Evolutionary conservation across 2,888 invertebrate genomes (phyloP).

Genomic region (Aspidiotus destructor): DNA sequence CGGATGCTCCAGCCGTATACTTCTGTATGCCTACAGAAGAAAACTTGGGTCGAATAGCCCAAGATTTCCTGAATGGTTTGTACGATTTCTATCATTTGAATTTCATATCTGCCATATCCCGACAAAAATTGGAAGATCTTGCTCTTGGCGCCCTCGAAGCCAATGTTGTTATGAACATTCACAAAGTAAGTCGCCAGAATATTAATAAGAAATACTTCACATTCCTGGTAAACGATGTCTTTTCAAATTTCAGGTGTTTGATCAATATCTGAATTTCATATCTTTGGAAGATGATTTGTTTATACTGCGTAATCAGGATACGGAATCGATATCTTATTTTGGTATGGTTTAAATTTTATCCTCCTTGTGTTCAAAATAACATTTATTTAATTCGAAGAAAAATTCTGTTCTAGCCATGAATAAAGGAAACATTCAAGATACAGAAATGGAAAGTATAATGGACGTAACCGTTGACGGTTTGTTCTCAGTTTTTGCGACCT

Average conservation of each 20-base stretch:
- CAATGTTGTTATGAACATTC: slow-evolving; percentile 81
- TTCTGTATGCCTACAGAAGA: slow-evolving; percentile 95
- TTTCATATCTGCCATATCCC: slow-evolving; percentile 88
- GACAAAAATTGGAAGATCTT: slow-evolving; percentile 88
- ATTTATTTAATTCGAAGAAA: slow-evolving; percentile 1
- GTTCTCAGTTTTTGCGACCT: slow-evolving; percentile 94
- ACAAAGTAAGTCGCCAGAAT: slow-evolving; percentile 53
- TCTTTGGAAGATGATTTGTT: slow-evolving; percentile 97
- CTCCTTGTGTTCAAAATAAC: background rate
- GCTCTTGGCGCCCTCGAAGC: slow-evolving; percentile 85
- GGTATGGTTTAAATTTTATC: slow-evolving; percentile 47
- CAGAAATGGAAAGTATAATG: slow-evolving; percentile 90
- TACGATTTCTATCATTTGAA: slow-evolving; percentile 95
- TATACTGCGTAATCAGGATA: slow-evolving; percentile 82
- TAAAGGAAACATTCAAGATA: slow-evolving; percentile 84
- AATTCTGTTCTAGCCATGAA: slow-evolving; percentile 58
- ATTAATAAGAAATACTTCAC: background rate
- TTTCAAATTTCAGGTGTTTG: slow-evolving; percentile 58
- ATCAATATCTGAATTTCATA: slow-evolving; percentile 98
- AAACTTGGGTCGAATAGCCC: slow-evolving; percentile 85
- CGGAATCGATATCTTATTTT: slow-evolving; percentile 85
- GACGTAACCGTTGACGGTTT: slow-evolving; percentile 90
- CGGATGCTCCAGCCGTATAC: slow-evolving; percentile 97
- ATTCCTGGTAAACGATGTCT: background rate
- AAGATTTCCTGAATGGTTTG: slow-evolving; percentile 75